Conservation (phyloP, 2,113 vertebrate genomes). For the Vanacampus margaritifer region DNA sequence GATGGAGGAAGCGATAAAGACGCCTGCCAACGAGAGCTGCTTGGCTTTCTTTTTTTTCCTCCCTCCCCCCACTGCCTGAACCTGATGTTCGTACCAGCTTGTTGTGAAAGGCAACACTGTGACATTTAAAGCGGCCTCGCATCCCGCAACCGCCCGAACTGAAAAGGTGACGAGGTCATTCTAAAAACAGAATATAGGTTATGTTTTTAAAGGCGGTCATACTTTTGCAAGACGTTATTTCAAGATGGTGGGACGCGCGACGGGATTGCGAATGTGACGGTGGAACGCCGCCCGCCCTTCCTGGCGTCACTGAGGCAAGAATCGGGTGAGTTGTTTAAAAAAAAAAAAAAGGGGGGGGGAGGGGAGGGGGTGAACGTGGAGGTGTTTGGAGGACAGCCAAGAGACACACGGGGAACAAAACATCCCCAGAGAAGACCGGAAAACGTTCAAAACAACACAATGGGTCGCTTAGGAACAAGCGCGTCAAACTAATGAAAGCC, state of each 20-base stretch:
- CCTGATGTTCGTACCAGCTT: conserved; percentile 60
- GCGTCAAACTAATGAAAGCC: neutral
- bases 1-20: conserved; percentile 15
- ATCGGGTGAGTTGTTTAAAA: conserved; percentile 35
- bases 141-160: neutral
- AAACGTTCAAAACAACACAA: conserved; percentile 11
- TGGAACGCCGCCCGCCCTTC: neutral
- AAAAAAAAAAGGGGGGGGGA: neutral
- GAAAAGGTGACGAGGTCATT: conserved; percentile 5
- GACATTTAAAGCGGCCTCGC: conserved; percentile 42
- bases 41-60: conserved; percentile 22
- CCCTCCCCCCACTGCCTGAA: conserved; percentile 32
- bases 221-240: neutral
- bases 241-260: neutral
- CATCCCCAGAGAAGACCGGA: conserved; percentile 36
- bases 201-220: conserved; percentile 6
- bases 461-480: conserved; percentile 3
- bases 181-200: conserved; percentile 44
- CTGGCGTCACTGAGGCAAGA: conserved; percentile 3
- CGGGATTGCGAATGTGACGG: neutral
- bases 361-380: conserved; percentile 8
- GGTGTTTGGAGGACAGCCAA: conserved; percentile 37
- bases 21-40: conserved; percentile 18
- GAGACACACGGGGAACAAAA: conserved; percentile 54
- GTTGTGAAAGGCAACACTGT: conserved; percentile 71